These are phyloP conservation scores for Agrotis puta DNA, from an alignment of 2,888 invertebrate genomes.

Conservation along the genomic window DNA sequence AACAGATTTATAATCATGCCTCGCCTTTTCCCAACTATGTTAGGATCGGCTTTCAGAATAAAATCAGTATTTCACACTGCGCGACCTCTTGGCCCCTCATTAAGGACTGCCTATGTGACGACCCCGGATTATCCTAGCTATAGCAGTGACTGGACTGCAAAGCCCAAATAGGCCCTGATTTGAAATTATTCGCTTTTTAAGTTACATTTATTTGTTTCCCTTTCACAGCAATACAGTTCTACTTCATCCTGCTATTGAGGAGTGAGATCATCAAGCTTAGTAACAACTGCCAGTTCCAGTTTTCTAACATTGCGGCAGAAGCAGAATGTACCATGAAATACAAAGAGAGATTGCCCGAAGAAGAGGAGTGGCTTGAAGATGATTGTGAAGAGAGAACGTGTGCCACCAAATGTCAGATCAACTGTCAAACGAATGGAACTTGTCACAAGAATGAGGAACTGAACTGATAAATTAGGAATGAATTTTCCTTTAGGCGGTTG, in stretches of 20 bases:
- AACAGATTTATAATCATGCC: no score
- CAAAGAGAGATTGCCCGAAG: conserved; percentile 5
- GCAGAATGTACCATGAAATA: conserved; percentile 43
- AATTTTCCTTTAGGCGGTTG: no score
- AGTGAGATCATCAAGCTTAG: conserved; percentile 61
- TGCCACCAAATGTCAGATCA: conserved; percentile 6
- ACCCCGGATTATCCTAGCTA: no score
- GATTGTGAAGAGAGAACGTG: not conserved
- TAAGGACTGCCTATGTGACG: no score
- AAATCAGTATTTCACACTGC: no score
- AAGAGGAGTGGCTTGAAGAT: conserved; percentile 11
- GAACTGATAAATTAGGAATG: not conserved
- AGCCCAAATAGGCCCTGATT: not conserved
- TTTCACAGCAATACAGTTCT: conserved; percentile 34
- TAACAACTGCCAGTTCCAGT: conserved; percentile 46
- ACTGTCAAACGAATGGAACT: not conserved
- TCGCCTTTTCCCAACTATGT: no score
- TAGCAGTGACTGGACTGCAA: not conserved
- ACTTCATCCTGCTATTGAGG: conserved; percentile 47
- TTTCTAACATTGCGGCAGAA: conserved; percentile 53
- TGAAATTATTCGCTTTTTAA: not conserved
- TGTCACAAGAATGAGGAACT: conserved; percentile 6
- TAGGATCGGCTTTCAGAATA: no score
- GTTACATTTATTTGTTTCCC: not conserved
- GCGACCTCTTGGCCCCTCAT: no score